Base-by-base conservation (phyloP, 2,797 vertebrate genomes). In the Brotula barbata region DNA sequence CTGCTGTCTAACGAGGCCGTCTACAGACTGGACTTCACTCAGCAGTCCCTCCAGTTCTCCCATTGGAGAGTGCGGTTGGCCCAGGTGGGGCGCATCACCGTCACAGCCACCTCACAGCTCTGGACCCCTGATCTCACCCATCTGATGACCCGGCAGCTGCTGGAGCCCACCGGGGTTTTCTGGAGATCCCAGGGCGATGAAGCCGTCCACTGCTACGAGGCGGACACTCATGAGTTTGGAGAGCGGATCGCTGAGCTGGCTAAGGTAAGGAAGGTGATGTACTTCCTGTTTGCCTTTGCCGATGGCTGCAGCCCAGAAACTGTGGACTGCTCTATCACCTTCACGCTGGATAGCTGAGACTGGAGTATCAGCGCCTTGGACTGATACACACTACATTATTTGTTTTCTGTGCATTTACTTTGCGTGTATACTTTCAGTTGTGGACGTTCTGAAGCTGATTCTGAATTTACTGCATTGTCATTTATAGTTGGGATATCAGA, bases 41-140 rank as follows among this genome's bases (percentile, higher is more conserved):
- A 91, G 25, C 95, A 92, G 71, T 71, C 75, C 17, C 90, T 98
- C 21, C 50, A 1, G 12, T 97, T 97, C 52, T 84, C 86, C 0
- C 87, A 58, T 68, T 97, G 95, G 96, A 72, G 73, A 0, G 79
- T 96, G 19, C 64, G n/a, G 15, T 79, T 96, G 71, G 73, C 84
- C 15, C 82, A 71, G n/a, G 50, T 78, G 0, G 96, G 95, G 0
- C 92, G 87, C 62, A 90, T 96, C 58, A 91, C 69, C 0, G 44
- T 97, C 85, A 93, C 88, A 0, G 96, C 94, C 61, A 98, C 92
- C 46, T 98, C 95, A 1, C 96, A 98, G 88, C 94, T 93, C 52
- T 98, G 96, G 96, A 98, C 95, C 0, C 96, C 96, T 0, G 96
- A 98, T 69, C 93, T 98, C 80, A 98, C 96, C 78, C 79, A 94